These are phyloP conservation scores for Agrotis exclamationis DNA, from an alignment of 2,888 invertebrate species.

Conservation along the genomic window DNA sequence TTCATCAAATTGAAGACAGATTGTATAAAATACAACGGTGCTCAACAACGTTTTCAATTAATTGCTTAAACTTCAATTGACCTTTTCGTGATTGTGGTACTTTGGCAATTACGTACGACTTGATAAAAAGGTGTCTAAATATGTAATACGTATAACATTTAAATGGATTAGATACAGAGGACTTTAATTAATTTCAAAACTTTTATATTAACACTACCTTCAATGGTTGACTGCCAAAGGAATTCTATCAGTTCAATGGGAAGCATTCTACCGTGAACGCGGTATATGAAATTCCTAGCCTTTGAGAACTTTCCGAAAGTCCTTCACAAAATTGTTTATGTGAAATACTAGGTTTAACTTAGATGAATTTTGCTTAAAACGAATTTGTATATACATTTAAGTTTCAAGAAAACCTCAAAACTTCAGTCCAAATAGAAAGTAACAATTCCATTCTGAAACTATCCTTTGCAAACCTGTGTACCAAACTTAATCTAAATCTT, in stretches of 20 bases:
- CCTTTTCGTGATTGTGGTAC: constrained; percentile 10
- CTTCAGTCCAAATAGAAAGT: constrained; percentile 14
- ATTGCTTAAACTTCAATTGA: constrained; percentile 12
- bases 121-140: constrained; percentile 13
- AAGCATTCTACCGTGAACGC: constrained; percentile 53
- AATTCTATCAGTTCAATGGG: constrained; percentile 58
- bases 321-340: constrained; percentile 40
- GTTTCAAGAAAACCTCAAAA: constrained; percentile 4
- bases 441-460: constrained; percentile 19
- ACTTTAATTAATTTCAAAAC: constrained; percentile 29
- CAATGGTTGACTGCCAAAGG: constrained; percentile 51
- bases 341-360: constrained; percentile 24
- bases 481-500: constrained; percentile 39
- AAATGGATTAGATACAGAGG: background rate
- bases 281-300: constrained; percentile 64
- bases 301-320: constrained; percentile 50
- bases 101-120: background rate
- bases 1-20: constrained; percentile 16
- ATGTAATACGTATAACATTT: background rate
- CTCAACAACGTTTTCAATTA: background rate
- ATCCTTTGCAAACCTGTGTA: constrained; percentile 2
- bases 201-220: constrained; percentile 36
- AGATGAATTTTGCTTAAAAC: constrained; percentile 1
- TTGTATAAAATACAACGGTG: constrained; percentile 3
- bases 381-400: background rate